A percentile compares a stretch with the other conserved stretches of the same genome.
Conservation (phyloP, 2,888 invertebrate genomes). For the Blomia tropicalis region DNA sequence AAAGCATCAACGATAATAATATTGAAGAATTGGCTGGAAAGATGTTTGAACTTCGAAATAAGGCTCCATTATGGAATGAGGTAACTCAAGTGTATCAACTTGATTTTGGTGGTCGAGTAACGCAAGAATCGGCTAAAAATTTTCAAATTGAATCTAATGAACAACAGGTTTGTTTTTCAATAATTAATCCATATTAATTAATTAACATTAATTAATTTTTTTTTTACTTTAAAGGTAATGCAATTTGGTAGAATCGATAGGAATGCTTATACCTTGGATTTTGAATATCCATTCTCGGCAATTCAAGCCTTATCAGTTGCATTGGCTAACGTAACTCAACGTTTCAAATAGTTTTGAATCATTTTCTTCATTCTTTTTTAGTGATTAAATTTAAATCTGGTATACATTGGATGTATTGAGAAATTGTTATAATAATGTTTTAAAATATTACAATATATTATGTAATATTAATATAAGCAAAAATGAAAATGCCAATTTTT, state of each 20-base stretch:
- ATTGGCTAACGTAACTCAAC: constrained; percentile 83
- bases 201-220: not conserved
- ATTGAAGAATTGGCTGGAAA: not conserved
- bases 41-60: constrained; percentile 87
- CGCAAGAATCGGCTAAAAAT: constrained; percentile 97
- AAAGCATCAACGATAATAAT: not conserved
- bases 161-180: constrained; percentile 56
- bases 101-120: constrained; percentile 96
- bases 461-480: too few species aligned
- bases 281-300: constrained; percentile 95
- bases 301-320: constrained; percentile 97
- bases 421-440: too few species aligned
- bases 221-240: constrained; percentile 53
- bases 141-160: constrained; percentile 95
- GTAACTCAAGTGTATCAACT: constrained; percentile 96
- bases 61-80: constrained; percentile 96
- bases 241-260: constrained; percentile 97
- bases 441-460: too few species aligned
- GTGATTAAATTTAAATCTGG: too few species aligned
- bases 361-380: too few species aligned
- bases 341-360: constrained; percentile 55
- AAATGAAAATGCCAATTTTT: too few species aligned
- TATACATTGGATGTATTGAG: too few species aligned
- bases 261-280: constrained; percentile 94
- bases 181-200: not conserved